These are phyloP conservation scores for Chaetodon auriga DNA, from an alignment of 2,113 vertebrate genomes.

Conservation along the genomic window DNA sequence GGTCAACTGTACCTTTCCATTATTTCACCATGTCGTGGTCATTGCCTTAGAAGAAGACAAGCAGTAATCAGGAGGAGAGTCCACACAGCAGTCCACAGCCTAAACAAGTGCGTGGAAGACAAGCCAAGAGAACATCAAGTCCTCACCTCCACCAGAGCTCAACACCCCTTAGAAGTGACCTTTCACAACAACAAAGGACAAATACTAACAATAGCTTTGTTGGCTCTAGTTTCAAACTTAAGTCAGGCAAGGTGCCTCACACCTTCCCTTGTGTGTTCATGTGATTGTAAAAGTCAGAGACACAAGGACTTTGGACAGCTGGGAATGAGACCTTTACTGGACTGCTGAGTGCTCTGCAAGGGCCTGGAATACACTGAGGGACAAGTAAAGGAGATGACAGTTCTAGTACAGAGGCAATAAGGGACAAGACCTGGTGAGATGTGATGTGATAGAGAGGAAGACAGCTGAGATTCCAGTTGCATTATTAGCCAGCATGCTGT, in stretches of 20 bases:
- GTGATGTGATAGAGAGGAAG: not conserved
- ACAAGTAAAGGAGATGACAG: slow-evolving; percentile 29
- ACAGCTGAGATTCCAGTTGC: not conserved
- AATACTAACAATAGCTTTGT: slow-evolving; percentile 71
- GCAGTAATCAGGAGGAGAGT: slow-evolving; percentile 17
- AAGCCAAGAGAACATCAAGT: slow-evolving; percentile 55
- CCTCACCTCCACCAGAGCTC: slow-evolving; percentile 46
- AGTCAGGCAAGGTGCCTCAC: slow-evolving; percentile 54
- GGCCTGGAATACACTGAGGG: slow-evolving; percentile 43
- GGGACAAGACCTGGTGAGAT: slow-evolving; percentile 50
- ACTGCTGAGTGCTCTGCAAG: slow-evolving; percentile 1
- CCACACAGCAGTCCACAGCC: slow-evolving; percentile 30
- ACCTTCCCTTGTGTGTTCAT: slow-evolving; percentile 38
- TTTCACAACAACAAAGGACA: slow-evolving; percentile 59
- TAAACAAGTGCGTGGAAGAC: slow-evolving; percentile 55
- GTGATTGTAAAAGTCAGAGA: slow-evolving; percentile 31
- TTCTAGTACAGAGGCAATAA: slow-evolving; percentile 21
- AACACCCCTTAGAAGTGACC: slow-evolving; percentile 78
- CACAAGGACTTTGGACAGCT: slow-evolving; percentile 62
- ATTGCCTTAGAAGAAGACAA: slow-evolving; percentile 10
- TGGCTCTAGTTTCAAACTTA: slow-evolving; percentile 64
- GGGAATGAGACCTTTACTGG: slow-evolving; percentile 57
- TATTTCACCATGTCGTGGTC: slow-evolving; percentile 18
- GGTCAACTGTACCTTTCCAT: slow-evolving; percentile 37
- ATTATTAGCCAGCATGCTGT: not conserved